Evolutionary conservation across 2,888 invertebrate genomes (phyloP).

Genomic region (Orthosia gothica): DNA sequence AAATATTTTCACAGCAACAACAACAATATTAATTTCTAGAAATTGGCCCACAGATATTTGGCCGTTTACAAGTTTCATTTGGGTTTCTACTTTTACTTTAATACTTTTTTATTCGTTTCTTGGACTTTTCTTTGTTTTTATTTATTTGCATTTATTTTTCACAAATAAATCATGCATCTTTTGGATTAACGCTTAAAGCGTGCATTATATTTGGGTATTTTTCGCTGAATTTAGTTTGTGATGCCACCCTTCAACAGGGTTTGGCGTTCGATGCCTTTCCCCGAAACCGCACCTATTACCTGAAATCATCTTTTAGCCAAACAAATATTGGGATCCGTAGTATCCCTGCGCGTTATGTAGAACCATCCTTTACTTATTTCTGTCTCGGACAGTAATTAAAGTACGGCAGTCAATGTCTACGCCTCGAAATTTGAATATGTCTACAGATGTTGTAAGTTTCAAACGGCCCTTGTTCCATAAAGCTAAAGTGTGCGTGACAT

Average conservation of each 20-base stretch:
- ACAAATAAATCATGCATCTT: slow-evolving; percentile 1
- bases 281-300: neutral
- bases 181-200: slow-evolving; percentile 4
- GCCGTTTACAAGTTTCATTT: too few relatives aligned
- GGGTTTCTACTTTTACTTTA: too few relatives aligned
- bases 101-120: too few relatives aligned
- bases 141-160: too few relatives aligned
- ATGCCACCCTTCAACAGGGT: neutral
- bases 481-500: slow-evolving; percentile 30
- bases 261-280: slow-evolving; percentile 6
- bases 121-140: too few relatives aligned
- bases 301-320: slow-evolving; percentile 8
- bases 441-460: slow-evolving; percentile 29
- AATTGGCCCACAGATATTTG: too few relatives aligned
- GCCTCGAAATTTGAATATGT: slow-evolving; percentile 29
- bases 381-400: slow-evolving; percentile 24
- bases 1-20: too few relatives aligned
- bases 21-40: too few relatives aligned
- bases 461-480: slow-evolving; percentile 24
- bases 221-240: slow-evolving; percentile 7
- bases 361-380: slow-evolving; percentile 11
- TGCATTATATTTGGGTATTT: slow-evolving; percentile 25
- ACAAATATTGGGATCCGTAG: slow-evolving; percentile 2
- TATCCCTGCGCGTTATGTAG: slow-evolving; percentile 9
- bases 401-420: slow-evolving; percentile 38